Evolutionary conservation across 2,888 invertebrate genomes (phyloP), one percentile per base, ranked within the genome.

Genomic region (Emmelina monodactyla): DNA sequence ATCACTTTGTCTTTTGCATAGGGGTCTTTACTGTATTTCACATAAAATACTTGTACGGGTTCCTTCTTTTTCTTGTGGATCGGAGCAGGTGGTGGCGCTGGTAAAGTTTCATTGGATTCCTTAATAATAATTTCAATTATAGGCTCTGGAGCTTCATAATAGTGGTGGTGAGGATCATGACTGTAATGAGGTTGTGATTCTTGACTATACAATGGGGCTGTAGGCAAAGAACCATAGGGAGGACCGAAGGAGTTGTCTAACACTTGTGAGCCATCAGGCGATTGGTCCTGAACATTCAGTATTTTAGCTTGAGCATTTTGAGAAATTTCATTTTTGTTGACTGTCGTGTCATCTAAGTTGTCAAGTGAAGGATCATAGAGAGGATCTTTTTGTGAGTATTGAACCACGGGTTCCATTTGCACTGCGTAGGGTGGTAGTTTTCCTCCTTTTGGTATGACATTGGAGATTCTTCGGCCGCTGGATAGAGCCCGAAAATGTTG

Each of bases 91-190:
- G 85, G 83, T 3, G 84, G 82, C 2, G 88, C 83, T 2, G 92
- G 88, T 2, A 92, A 58, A 0, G 89, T 84, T 52, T 92, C 90
- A 56, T 94, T 94, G 0, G 92, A 92, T 62, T 94, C 93, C 55
- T 92, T 92, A 34, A 94, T 93, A 41, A 94, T 94, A 45, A 94
- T 94, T 71, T 94, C 94, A 49, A 94, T 94, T 13, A 94, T 94
- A 3, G 93, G 93, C 56, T 93, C 93, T 0, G 92, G 92, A 34
- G 91, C 89, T 58, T 89, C 88, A 44, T 88, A 82, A 50, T 86
- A 87, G 33, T 84, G 82, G 5, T 32, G 35, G 9, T 31, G 34
- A n/a, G n/a, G n/a, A n/a, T n/a, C n/a, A 14, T 16, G 35, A 11
- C 29, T 62, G 16, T 29, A 36, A 12, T 35, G 63, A 2, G 67